Percentiles rank a stretch among this genome's conserved stretches.
phyloP scores from a whole-genome alignment of 2,113 vertebrate species.

The Pseudorhombus dupliciocellatus region DNA sequence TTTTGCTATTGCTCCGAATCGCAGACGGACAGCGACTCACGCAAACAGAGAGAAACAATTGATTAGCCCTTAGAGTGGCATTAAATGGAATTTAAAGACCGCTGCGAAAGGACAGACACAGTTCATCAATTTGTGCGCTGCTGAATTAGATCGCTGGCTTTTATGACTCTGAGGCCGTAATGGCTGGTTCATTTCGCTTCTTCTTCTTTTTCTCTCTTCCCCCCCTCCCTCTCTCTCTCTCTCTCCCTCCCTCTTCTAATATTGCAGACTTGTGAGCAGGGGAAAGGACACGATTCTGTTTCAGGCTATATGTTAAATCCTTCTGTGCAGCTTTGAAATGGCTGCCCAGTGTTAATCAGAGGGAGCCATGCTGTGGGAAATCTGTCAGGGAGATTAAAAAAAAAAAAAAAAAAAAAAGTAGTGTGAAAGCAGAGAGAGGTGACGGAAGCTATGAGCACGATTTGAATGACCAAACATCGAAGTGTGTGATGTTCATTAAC shows the following conservation, averaged over 20 bases:
- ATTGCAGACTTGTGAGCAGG: constrained; percentile 1
- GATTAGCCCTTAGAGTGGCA: constrained; percentile 51
- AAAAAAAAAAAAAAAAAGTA: constrained; percentile 16
- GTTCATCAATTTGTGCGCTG: constrained; percentile 51
- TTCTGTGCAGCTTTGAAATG: constrained; percentile 51
- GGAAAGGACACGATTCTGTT: not conserved
- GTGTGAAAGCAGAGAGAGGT: constrained; percentile 6
- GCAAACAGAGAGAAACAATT: constrained; percentile 12
- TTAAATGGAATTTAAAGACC: constrained; percentile 66
- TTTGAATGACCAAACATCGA: constrained; percentile 43
- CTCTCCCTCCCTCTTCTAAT: not conserved
- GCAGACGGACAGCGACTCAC: constrained; percentile 12
- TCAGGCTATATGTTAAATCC: not conserved
- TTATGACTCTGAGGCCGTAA: constrained; percentile 43
- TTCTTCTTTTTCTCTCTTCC: not conserved
- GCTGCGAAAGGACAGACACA: constrained; percentile 61
- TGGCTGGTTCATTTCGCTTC: constrained; percentile 6
- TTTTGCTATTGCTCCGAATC: constrained; percentile 34
- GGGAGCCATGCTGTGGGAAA: constrained; percentile 54
- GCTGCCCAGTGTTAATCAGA: constrained; percentile 26
- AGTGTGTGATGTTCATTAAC: constrained; percentile 41
- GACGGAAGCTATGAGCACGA: constrained; percentile 18
- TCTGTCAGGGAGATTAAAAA: constrained; percentile 40
- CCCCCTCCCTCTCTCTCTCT: not conserved
- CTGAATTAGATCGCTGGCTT: constrained; percentile 36